Conservation (phyloP, 2,113 vertebrate species). For the Quiscalus mexicanus region DNA sequence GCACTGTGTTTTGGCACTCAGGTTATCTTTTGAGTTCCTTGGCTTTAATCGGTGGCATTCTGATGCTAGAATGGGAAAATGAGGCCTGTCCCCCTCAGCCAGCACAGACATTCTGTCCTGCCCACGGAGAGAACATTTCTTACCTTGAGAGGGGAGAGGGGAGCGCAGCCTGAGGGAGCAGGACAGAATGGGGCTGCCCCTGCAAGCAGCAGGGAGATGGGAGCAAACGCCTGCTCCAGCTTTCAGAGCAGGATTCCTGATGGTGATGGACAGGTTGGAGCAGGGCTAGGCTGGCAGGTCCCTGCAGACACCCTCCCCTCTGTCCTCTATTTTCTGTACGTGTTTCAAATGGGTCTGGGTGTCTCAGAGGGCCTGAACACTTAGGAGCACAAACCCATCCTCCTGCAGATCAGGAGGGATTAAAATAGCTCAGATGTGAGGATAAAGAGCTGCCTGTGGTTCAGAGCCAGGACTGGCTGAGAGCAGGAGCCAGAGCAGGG, state of each 20-base stretch:
- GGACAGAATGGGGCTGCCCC: conserved; percentile 40
- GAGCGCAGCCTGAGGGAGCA: conserved; percentile 1
- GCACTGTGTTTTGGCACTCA: not conserved
- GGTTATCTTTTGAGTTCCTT: not conserved
- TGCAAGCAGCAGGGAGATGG: not conserved
- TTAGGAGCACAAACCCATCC: conserved; percentile 15
- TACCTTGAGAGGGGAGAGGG: not conserved
- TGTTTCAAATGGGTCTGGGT: conserved; percentile 31
- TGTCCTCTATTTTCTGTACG: not conserved
- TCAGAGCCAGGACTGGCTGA: not conserved
- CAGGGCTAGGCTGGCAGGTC: conserved; percentile 35
- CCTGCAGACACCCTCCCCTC: conserved; percentile 39
- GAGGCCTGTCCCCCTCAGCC: not conserved
- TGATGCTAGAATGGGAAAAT: not conserved
- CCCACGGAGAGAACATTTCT: not conserved
- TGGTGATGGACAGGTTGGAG: not conserved
- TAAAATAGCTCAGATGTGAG: conserved; percentile 37
- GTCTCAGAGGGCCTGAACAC: conserved; percentile 27
- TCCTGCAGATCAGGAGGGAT: conserved; percentile 14
- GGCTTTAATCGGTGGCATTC: not conserved
- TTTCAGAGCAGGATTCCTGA: not conserved
- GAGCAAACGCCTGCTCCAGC: not conserved
- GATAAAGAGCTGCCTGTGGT: not conserved
- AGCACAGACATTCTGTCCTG: not conserved
- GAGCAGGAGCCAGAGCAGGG: not conserved